phyloP scores from a whole-genome alignment of 2,797 vertebrate species.

The Sphenopsis melanotis region DNA sequence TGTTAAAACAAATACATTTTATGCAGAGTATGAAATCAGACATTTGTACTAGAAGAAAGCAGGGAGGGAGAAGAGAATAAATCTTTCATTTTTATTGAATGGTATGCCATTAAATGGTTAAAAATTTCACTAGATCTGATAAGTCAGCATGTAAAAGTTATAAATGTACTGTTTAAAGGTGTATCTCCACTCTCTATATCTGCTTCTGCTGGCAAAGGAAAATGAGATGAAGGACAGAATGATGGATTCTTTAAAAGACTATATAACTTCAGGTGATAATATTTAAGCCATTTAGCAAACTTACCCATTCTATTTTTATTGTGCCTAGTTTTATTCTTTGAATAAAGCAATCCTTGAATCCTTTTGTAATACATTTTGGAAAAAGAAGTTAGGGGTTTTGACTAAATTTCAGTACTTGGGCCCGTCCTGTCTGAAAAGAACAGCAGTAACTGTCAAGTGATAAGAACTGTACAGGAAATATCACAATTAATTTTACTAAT shows the following conservation, averaged over 20 bases:
- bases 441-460: neutral
- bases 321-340: neutral
- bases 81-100: neutral
- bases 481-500: neutral
- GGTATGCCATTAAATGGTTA: neutral
- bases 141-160: neutral
- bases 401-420: neutral
- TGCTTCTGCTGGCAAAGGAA: neutral
- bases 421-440: neutral
- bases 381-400: neutral
- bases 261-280: neutral
- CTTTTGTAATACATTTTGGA: neutral
- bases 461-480: neutral
- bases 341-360: neutral
- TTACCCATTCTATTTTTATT: neutral
- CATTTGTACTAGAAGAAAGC: neutral
- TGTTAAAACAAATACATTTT: neutral
- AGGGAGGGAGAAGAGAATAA: neutral
- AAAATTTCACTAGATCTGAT: neutral
- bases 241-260: neutral
- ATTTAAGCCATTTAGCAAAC: neutral
- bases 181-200: neutral
- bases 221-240: neutral
- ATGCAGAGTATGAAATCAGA: neutral
- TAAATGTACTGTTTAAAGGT: neutral